Base-by-base conservation (phyloP, 1,140 invertebrate genomes). In the Sminthurinus signatus region DNA sequence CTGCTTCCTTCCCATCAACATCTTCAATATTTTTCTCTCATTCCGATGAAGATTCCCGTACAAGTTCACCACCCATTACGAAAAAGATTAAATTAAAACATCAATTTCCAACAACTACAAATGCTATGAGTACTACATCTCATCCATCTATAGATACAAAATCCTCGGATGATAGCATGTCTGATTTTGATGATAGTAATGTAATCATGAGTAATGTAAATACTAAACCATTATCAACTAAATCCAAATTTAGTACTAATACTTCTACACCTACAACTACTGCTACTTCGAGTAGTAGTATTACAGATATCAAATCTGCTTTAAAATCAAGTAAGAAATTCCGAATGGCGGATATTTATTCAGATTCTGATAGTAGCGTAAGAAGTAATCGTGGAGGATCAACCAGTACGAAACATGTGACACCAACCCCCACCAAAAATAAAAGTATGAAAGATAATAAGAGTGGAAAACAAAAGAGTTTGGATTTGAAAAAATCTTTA, bases 51-150 rank as follows among this genome's bases (percentile, higher is more conserved):
- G 67, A 71, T 43, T 64, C 65, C 42, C 66, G 48, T 28, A 46
- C 39, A 10, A 65, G 64, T 43, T 64, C 57, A 19, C 50, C 61
- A 21, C 65, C 69, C 8, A 46, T 52, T 14, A 19, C 44, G 2
- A 74, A 74, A 55, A 74, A 73, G 51, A 50, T 64, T 14, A 74
- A 74, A 44, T 43, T 71, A 28, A 60, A 57, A 52, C 48, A 54
- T 17, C 5, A 46, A 60, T 44, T 43, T 23, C 23, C 43, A n/a
- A 63, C 64, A 39, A 57, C 62, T 17, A 46, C 36, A 2, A 61
- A 19, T 15, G 28, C 29, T 23, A 31, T 52, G 10, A 58, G 55
- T n/a, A 39, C 17, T 48, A 56, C 51, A 19, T 57, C 17, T 59
- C 61, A 21, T 57, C 54, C 46, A 19, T 54, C 51, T 5, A 44